phyloP scores from a whole-genome alignment of 2,888 invertebrate genomes.

The Ophion ellenae region DNA sequence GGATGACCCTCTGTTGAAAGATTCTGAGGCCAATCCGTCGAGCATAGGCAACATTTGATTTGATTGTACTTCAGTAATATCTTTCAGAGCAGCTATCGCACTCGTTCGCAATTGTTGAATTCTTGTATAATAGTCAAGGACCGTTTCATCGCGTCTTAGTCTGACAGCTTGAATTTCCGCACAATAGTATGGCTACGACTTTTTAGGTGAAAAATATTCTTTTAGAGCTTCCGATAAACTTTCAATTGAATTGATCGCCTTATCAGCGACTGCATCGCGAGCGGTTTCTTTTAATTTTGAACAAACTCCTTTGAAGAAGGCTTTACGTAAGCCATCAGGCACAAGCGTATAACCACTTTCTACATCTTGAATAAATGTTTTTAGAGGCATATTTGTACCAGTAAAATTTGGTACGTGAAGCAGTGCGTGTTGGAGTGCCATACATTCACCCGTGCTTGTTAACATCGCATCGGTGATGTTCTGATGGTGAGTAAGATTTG shows the following conservation, averaged over 20 bases:
- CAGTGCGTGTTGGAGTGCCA: no score
- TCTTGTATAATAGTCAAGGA: slow-evolving; percentile 11
- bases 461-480: slow-evolving; percentile 49
- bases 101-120: slow-evolving; percentile 5
- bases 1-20: slow-evolving; percentile 46
- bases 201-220: slow-evolving; percentile 15
- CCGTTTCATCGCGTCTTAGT: slow-evolving; percentile 39
- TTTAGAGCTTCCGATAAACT: slow-evolving; percentile 5
- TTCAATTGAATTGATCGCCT: slow-evolving; percentile 10
- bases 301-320: slow-evolving; percentile 42
- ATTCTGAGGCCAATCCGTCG: slow-evolving; percentile 53
- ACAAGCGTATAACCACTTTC: slow-evolving; percentile 25
- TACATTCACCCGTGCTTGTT: slow-evolving; percentile 46
- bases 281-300: slow-evolving; percentile 11
- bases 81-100: slow-evolving; percentile 24
- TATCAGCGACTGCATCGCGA: slow-evolving; percentile 9
- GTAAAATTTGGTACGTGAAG: not conserved
- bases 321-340: slow-evolving; percentile 12
- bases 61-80: slow-evolving; percentile 14
- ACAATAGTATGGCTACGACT: slow-evolving; percentile 43
- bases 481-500: slow-evolving; percentile 37
- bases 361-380: slow-evolving; percentile 48
- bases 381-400: slow-evolving; percentile 43
- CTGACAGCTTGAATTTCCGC: slow-evolving; percentile 47
- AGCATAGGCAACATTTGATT: no score